A percentile compares a stretch with the other conserved stretches of the same genome.
These are phyloP conservation scores for Emydura subglobosa DNA, from an alignment of 2,113 vertebrate genomes.

Conservation along the genomic window DNA sequence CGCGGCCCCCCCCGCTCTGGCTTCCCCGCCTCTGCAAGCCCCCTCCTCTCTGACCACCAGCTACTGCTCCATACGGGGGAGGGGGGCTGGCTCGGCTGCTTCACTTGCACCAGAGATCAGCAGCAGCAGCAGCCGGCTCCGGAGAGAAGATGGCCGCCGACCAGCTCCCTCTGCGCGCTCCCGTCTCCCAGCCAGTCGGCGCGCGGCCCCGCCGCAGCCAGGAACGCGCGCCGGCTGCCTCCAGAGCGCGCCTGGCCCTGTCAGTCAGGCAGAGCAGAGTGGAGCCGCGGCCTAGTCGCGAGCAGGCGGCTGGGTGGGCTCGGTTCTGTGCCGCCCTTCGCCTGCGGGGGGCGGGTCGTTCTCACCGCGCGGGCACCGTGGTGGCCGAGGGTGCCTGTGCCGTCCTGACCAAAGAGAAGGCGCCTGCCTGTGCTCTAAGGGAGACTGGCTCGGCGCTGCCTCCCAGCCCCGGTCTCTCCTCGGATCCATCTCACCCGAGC, in stretches of 20 bases:
- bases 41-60: constrained; percentile 45
- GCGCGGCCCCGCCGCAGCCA: constrained; percentile 18
- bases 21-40: not conserved
- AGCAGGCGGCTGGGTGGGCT: too few species aligned
- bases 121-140: constrained; percentile 40
- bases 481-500: too few species aligned
- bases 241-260: not conserved
- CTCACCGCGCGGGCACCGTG: too few species aligned
- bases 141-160: constrained; percentile 74
- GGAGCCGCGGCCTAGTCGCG: not conserved
- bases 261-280: not conserved
- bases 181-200: not conserved
- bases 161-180: constrained; percentile 46
- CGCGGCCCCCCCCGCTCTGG: not conserved
- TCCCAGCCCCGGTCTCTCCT: too few species aligned
- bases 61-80: not conserved
- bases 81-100: not conserved
- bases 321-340: rapidly evolving
- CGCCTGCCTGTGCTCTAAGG: too few species aligned
- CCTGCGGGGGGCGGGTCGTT: not conserved
- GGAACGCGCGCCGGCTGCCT: not conserved
- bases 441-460: too few species aligned
- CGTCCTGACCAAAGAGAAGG: too few species aligned
- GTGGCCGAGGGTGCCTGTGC: too few species aligned
- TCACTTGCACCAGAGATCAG: not conserved